A percentile compares a stretch with the other conserved stretches of the same genome.
Evolutionary conservation across 2,888 invertebrate species (phyloP).

Genomic region (Heteromyza rotundicornis): DNA sequence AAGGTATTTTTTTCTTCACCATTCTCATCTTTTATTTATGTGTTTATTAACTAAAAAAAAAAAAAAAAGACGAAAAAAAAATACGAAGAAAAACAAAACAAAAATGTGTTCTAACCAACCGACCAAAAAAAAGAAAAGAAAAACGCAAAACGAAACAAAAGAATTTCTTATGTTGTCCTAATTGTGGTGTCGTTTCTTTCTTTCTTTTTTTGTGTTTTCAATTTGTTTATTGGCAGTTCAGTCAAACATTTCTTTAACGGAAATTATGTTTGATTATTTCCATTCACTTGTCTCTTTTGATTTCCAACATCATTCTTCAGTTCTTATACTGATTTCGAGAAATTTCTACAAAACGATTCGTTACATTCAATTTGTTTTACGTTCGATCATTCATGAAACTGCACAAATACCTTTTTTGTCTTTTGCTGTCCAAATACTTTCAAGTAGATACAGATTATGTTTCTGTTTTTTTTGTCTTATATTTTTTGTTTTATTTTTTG

Average conservation of each 20-base stretch:
- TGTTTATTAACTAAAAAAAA: constrained; percentile 42
- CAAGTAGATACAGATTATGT: too few species aligned
- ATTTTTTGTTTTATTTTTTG: constrained; percentile 3
- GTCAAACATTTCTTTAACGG: background rate
- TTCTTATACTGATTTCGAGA: constrained; percentile 7
- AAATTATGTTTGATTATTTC: background rate
- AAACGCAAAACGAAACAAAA: too few species aligned
- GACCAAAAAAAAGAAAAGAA: constrained; percentile 21
- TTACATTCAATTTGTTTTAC: constrained; percentile 11
- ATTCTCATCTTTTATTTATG: constrained; percentile 62
- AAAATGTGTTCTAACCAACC: too few species aligned
- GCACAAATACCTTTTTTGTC: background rate
- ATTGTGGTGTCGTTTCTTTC: constrained; percentile 1
- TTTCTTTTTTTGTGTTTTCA: too few species aligned
- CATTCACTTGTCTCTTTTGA: background rate
- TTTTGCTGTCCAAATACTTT: too few species aligned
- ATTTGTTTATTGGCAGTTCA: constrained; percentile 4
- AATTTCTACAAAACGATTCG: too few species aligned
- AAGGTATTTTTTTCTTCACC: constrained; percentile 78
- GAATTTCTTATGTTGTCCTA: constrained; percentile 7
- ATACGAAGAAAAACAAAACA: constrained; percentile 18
- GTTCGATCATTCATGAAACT: background rate
- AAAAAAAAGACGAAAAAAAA: background rate
- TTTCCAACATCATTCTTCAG: background rate
- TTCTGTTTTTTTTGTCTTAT: constrained; percentile 12